Evolutionary conservation across 2,113 vertebrate species (phyloP), one percentile per base, ranked within the genome.

Genomic region (Cyanocitta stelleri): DNA sequence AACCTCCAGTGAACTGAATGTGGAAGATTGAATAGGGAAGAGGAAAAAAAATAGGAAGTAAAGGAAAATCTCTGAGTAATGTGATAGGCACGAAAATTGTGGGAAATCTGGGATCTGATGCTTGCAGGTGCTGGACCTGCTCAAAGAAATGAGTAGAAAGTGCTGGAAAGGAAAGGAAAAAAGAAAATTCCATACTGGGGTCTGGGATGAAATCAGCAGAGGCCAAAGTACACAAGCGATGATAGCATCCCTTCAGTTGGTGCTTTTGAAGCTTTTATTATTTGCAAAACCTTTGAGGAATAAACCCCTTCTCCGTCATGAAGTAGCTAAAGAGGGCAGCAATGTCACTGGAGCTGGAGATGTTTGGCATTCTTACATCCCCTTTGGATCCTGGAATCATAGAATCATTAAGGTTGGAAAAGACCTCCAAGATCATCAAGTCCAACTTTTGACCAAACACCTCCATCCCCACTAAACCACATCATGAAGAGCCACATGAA

Each of bases 211-310:
- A 74, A 56, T 13, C 44, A 46, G 26, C 20, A 55, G 24, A 68
- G 26, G 35, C n/a, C 10, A 4, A 52, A 1, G 2, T 4, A 17
- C 49, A 17, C 4, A 26, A 56, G 43, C 13, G 43, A 22, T 1
- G 3, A 26, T 10, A 11, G 7, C 7, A 61, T 59, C 11, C 9
- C 6, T 64, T 67, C 21, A 18, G 17, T 4, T n/a, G 19, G 2
- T 64, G 5, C 16, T 71, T 85, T 39, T 24, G 14, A 51, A 55
- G 9, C 3, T 66, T 56, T 39, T 5, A 11, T 46, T 61, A 7
- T n/a, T 58, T 52, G 6, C 11, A 90, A 80, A 87, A 16, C 9
- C 11, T 61, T 41, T 55, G 35, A 58, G 41, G 27, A 16, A 59
- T 52, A 27, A 49, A 49, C 11, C 29, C 2, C 4, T 14, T 9